Conservation (phyloP, 2,113 vertebrate genomes). For the Plotosus lineatus region DNA sequence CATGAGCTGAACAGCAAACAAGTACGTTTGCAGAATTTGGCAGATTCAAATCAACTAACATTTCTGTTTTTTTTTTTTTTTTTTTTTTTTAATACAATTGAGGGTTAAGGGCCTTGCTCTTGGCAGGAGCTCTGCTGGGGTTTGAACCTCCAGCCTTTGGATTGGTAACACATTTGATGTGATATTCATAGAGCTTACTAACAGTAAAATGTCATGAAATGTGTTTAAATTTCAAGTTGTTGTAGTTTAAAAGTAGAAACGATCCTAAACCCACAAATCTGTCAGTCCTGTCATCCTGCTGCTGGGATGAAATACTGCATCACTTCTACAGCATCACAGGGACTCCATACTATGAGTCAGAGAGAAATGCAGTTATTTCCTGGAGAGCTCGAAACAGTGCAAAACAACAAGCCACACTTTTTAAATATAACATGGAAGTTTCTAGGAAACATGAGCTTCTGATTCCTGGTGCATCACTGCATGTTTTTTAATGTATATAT, state of each 20-base stretch:
- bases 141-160: too few relatives aligned
- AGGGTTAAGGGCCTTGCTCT: too few relatives aligned
- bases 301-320: background rate
- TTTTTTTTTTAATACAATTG: too few relatives aligned
- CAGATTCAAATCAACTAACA: too few relatives aligned
- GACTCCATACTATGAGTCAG: background rate
- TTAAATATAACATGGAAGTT: background rate
- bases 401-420: background rate
- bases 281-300: background rate
- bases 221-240: background rate
- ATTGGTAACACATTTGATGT: background rate
- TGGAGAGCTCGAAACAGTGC: background rate
- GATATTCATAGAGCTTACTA: background rate
- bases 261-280: background rate
- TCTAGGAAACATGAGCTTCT: background rate
- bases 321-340: background rate
- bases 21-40: too few relatives aligned
- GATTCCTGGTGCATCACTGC: background rate
- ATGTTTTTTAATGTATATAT: too few relatives aligned
- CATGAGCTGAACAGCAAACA: too few relatives aligned
- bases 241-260: too few relatives aligned
- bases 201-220: background rate
- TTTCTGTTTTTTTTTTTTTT: background rate
- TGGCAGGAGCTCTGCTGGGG: too few relatives aligned
- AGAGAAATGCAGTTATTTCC: conserved; percentile 3